Conservation (phyloP, 2,113 vertebrate species). For the Pollachius pollachius region DNA sequence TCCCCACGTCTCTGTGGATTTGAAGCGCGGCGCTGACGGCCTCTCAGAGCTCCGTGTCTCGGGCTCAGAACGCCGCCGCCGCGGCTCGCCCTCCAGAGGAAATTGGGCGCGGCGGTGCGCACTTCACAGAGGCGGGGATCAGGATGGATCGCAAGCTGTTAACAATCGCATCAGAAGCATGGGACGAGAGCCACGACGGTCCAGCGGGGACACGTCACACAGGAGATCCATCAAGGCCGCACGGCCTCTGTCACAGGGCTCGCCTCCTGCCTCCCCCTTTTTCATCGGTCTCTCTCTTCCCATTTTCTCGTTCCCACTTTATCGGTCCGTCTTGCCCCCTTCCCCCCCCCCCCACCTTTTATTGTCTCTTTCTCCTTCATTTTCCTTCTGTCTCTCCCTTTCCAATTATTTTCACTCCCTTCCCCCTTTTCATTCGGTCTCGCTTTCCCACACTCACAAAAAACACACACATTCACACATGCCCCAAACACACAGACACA, state of each 20-base stretch:
- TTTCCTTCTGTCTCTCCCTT: neutral
- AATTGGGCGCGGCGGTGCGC: conserved; percentile 28
- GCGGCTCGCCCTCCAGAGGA: conserved; percentile 17
- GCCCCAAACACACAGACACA: too few species aligned
- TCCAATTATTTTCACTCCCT: neutral
- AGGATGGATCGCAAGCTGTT: conserved; percentile 47
- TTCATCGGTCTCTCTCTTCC: neutral
- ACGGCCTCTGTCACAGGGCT: conserved; percentile 7
- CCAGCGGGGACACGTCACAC: conserved; percentile 23
- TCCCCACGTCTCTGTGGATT: conserved; percentile 19
- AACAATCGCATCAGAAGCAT: conserved; percentile 48
- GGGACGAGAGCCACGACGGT: conserved; percentile 35
- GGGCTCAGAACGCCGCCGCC: conserved; percentile 23
- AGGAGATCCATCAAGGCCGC: conserved; percentile 26
- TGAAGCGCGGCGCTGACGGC: conserved; percentile 25
- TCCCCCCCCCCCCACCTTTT: too few species aligned
- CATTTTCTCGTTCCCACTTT: neutral
- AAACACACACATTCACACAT: too few species aligned
- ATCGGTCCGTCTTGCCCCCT: too few species aligned
- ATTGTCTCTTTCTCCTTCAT: neutral
- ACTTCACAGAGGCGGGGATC: conserved; percentile 34
- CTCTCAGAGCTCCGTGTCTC: conserved; percentile 27
- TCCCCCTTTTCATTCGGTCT: neutral
- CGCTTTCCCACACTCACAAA: neutral
- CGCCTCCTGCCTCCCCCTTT: neutral